A percentile compares a stretch with the other conserved stretches of the same genome.
Evolutionary conservation across 1,140 invertebrate species (phyloP).

Genomic region (Drosophila busckii): DNA sequence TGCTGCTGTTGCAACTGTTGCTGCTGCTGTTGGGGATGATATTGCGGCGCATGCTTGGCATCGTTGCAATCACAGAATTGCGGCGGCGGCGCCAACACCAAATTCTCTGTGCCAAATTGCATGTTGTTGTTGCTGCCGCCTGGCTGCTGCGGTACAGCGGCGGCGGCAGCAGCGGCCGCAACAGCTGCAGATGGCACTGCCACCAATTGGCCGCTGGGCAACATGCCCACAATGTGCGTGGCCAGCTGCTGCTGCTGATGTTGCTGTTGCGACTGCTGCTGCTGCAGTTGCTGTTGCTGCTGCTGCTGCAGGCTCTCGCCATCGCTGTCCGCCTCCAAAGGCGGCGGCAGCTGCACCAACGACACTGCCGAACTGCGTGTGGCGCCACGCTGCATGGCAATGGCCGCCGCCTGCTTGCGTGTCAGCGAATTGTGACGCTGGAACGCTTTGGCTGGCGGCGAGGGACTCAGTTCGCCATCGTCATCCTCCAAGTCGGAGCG

Average conservation of each 20-base stretch:
- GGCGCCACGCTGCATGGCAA: conserved; percentile 79
- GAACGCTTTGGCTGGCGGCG: conserved; percentile 79
- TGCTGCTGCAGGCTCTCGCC: conserved; percentile 78
- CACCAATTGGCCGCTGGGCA: conserved; percentile 64
- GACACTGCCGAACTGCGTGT: conserved; percentile 83
- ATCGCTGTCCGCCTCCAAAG: conserved; percentile 85
- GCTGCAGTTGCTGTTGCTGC: conserved; percentile 29
- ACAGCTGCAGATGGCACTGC: conserved; percentile 54
- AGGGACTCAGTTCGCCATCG: conserved; percentile 75
- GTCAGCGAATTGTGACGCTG: conserved; percentile 82
- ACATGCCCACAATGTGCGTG: conserved; percentile 57
- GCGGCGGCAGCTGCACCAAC: conserved; percentile 88
- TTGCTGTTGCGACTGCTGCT: conserved; percentile 35
- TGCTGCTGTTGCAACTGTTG: conserved; percentile 23
- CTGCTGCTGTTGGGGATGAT: conserved; percentile 26
- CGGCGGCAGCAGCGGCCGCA: conserved; percentile 43
- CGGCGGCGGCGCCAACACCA: conserved; percentile 88
- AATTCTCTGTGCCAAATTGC: conserved; percentile 80
- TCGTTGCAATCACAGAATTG: conserved; percentile 82
- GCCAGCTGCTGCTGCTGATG: conserved; percentile 57
- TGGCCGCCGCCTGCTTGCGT: conserved; percentile 80
- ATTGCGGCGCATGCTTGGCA: conserved; percentile 69
- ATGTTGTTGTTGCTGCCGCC: conserved; percentile 71
- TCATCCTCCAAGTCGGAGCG: conserved; percentile 75
- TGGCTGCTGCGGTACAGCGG: conserved; percentile 52